A percentile compares a stretch with the other conserved stretches of the same genome.
Evolutionary conservation across 2,888 invertebrate genomes (phyloP).

Genomic region (Drosophila mettleri): DNA sequence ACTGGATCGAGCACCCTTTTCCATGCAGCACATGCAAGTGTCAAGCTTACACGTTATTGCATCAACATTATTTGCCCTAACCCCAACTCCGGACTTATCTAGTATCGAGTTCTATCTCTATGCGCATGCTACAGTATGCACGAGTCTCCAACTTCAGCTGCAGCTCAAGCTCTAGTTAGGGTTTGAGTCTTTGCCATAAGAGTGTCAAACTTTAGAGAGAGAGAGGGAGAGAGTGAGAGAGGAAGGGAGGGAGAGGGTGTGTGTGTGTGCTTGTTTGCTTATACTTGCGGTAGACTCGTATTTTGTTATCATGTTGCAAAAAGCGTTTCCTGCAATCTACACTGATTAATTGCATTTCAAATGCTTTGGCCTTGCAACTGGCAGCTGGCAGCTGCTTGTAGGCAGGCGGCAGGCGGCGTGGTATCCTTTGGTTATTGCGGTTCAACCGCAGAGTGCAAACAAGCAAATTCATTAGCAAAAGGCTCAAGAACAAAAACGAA

Average conservation of each 20-base stretch:
- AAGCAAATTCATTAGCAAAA: constrained; percentile 69
- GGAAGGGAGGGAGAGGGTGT: background rate
- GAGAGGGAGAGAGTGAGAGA: constrained; percentile 1
- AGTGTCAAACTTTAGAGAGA: constrained; percentile 48
- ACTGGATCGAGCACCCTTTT: constrained; percentile 6
- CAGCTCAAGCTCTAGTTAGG: constrained; percentile 4
- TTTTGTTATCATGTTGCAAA: constrained; percentile 50
- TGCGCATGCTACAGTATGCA: background rate
- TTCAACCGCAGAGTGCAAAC: constrained; percentile 52
- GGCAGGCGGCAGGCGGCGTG: background rate
- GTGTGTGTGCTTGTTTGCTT: constrained; percentile 17
- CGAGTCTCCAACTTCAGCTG: background rate
- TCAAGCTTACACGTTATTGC: constrained; percentile 79
- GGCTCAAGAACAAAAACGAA: constrained; percentile 52
- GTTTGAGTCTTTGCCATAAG: constrained; percentile 26
- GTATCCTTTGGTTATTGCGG: constrained; percentile 31
- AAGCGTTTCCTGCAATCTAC: constrained; percentile 55
- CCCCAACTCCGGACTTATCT: constrained; percentile 8
- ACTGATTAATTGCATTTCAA: constrained; percentile 78
- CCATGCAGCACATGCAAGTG: constrained; percentile 51
- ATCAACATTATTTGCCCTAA: constrained; percentile 64
- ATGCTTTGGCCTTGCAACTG: constrained; percentile 53
- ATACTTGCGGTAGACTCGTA: constrained; percentile 40
- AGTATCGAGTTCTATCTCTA: background rate
- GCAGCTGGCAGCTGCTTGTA: constrained; percentile 29